Evolutionary conservation across 1,140 invertebrate genomes (phyloP), one percentile per base, ranked within the genome.

Genomic region (Drosophila carrolli): DNA sequence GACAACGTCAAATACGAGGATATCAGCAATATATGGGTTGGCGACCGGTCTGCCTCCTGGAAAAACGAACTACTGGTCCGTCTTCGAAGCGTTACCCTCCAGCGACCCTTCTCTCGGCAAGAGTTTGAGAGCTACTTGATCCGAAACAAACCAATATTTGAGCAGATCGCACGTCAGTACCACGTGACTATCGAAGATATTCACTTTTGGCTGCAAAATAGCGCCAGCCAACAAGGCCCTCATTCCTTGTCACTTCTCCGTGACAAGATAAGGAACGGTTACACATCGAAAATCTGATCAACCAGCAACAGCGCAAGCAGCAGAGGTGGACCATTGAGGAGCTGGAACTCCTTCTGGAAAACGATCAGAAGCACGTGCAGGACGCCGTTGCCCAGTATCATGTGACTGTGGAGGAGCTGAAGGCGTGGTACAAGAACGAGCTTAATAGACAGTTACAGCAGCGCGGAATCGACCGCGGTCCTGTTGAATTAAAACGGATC

Each of bases 291-390:
- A 71, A 91, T 41, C 48, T 91, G 37, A 80, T 91, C 13, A 72
- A 79, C n/a, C 77, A 91, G 14, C 81, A 74, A 23, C 37, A 76
- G 9, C 75, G 84, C 7, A 81, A 84, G 11, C 88, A 81, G n/a
- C 73, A 78, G 0, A 78, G 81, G 50, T 92, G 88, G 88, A 85
- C 82, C 29, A 75, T 90, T 9, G 85, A 92, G 38, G 91, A 92
- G 43, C 38, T 92, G 10, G 66, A 75, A 37, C 14, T 83, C 4
- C 72, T 75, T 7, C 41, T 92, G 27, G 44, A 68, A 9, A 72
- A 89, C 5, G 91, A 92, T 50, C 75, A 73, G 6, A 51, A 68
- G n/a, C 89, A 83, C 50, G 27, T 92, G 19, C 51, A 78, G 23
- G 76, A 88, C 0, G 50, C 80, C 3, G 53, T 74, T 11, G 62